Evolutionary conservation across 2,888 invertebrate species (phyloP).

Genomic region (Hypena proboscidalis): DNA sequence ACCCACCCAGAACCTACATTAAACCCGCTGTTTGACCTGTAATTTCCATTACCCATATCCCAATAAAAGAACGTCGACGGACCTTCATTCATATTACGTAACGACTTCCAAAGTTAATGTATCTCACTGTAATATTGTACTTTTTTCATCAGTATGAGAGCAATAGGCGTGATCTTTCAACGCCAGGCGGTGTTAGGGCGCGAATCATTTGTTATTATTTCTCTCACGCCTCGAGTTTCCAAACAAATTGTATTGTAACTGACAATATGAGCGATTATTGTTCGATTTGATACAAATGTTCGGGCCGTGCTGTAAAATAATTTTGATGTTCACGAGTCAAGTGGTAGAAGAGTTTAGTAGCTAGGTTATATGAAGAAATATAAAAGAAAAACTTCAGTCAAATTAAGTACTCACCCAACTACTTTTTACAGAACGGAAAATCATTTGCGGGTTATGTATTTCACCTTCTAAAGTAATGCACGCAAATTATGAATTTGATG

Average conservation of each 20-base stretch:
- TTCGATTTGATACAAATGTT: slow-evolving; percentile 79
- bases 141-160: slow-evolving; percentile 81
- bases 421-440: too few relatives aligned
- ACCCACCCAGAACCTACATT: too few relatives aligned
- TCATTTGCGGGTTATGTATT: too few relatives aligned
- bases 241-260: slow-evolving; percentile 84
- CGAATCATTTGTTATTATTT: slow-evolving; percentile 85
- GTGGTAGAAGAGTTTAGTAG: neutral
- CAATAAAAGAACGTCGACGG: slow-evolving; percentile 7
- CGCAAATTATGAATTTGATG: too few relatives aligned
- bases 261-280: slow-evolving; percentile 84
- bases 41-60: too few relatives aligned
- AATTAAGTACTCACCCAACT: too few relatives aligned
- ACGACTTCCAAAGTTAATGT: slow-evolving; percentile 36
- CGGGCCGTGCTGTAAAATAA: slow-evolving; percentile 42
- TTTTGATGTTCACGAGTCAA: slow-evolving; percentile 11
- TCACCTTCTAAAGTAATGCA: too few relatives aligned
- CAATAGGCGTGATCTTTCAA: slow-evolving; percentile 85
- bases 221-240: slow-evolving; percentile 81
- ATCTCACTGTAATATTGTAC: slow-evolving; percentile 47
- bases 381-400: too few relatives aligned
- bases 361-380: too few relatives aligned
- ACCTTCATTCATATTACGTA: slow-evolving; percentile 17
- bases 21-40: too few relatives aligned
- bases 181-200: slow-evolving; percentile 84